Evolutionary conservation across 2,797 vertebrate species (phyloP).

Genomic region (Tenualosa ilisha): DNA sequence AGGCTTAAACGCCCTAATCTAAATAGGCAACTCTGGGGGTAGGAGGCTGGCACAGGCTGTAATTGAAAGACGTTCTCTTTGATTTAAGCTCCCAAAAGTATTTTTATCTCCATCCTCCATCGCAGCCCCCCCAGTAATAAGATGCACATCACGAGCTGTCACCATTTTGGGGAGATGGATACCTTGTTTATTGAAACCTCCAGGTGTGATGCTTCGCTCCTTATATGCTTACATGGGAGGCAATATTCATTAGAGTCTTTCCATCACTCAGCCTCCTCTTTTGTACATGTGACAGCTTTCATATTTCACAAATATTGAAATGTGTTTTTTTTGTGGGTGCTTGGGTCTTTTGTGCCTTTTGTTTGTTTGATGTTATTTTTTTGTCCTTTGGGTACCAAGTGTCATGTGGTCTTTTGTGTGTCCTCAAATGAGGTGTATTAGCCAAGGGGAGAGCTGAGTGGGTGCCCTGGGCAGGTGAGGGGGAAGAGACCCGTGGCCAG

Average conservation of each 20-base stretch:
- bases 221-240: conserved; percentile 37
- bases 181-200: conserved; percentile 59
- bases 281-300: conserved; percentile 47
- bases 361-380: background rate
- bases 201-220: conserved; percentile 50
- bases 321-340: conserved; percentile 7
- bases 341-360: background rate
- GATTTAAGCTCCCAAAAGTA: conserved; percentile 56
- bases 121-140: conserved; percentile 51
- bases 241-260: conserved; percentile 45
- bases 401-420: background rate
- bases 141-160: conserved; percentile 50
- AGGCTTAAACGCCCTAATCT: conserved; percentile 54
- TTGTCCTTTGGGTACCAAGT: background rate
- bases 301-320: conserved; percentile 47
- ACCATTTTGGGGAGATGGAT: conserved; percentile 52
- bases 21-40: conserved; percentile 58
- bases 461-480: conserved; percentile 12
- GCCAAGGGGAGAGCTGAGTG: background rate
- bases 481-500: conserved; percentile 31
- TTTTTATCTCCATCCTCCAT: conserved; percentile 56
- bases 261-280: conserved; percentile 37
- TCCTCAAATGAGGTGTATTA: background rate
- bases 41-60: conserved; percentile 48
- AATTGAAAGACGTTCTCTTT: conserved; percentile 60